Evolutionary conservation across 2,113 vertebrate genomes (phyloP).

Genomic region (Eubucco bourcierii): DNA sequence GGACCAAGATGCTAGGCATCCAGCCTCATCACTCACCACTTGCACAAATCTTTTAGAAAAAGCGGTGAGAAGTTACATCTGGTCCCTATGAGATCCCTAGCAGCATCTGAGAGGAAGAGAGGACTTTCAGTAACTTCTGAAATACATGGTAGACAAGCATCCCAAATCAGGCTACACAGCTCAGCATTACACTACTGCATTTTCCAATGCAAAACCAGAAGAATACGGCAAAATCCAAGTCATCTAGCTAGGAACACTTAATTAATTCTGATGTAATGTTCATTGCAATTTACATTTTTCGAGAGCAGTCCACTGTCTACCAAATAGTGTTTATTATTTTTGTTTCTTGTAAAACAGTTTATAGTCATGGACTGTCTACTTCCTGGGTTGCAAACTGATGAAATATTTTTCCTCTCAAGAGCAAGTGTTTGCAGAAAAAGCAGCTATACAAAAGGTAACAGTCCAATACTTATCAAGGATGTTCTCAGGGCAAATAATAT

Average conservation of each 20-base stretch:
- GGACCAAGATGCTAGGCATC: neutral
- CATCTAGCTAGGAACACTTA: neutral
- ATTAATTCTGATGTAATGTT: neutral
- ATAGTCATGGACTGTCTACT: neutral
- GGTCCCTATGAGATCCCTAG: neutral
- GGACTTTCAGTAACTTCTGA: neutral
- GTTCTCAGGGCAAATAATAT: neutral
- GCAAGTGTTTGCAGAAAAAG: neutral
- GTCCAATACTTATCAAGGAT: neutral
- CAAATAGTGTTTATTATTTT: neutral
- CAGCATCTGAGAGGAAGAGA: neutral
- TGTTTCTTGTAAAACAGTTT: neutral
- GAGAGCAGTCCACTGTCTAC: neutral
- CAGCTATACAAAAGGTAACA: neutral
- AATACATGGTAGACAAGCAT: neutral
- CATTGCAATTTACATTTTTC: neutral
- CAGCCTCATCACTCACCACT: neutral
- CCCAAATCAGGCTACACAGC: neutral
- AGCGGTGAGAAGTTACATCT: neutral
- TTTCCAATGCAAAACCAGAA: neutral
- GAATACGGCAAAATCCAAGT: neutral
- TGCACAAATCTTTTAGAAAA: constrained; percentile 26
- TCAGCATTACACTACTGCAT: neutral
- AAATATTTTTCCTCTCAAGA: neutral
- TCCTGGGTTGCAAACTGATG: neutral